Percentiles rank a stretch among this genome's conserved stretches.
These are phyloP conservation scores for Zhuqinia jingwanae DNA, from an alignment of 2,888 invertebrate species.

Conservation along the genomic window DNA sequence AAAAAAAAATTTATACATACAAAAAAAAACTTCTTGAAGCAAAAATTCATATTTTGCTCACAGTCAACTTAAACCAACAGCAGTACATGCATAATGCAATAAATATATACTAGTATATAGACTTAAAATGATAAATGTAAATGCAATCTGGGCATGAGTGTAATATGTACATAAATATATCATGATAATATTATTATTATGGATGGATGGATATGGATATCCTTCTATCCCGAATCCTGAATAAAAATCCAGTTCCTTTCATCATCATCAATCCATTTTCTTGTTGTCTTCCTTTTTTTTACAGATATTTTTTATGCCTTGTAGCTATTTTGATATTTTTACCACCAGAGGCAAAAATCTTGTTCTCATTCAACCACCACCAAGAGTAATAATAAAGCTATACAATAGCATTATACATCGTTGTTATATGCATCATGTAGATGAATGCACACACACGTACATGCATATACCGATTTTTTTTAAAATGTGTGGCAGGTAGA, in stretches of 20 bases:
- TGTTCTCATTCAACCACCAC: constrained; percentile 40
- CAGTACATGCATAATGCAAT: not conserved
- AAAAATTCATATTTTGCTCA: constrained; percentile 48
- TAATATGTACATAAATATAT: constrained; percentile 1
- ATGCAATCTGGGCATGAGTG: no score
- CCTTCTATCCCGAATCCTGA: constrained; percentile 11
- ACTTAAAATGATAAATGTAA: no score
- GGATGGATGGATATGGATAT: constrained; percentile 24
- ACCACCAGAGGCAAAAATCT: constrained; percentile 64
- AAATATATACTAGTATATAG: not conserved
- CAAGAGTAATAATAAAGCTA: not conserved
- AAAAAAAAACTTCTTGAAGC: no score
- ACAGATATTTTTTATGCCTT: constrained; percentile 51
- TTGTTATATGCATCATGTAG: no score
- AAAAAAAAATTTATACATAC: constrained; percentile 51
- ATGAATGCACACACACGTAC: no score
- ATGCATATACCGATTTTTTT: not conserved
- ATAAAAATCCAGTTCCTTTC: constrained; percentile 69
- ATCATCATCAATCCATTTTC: constrained; percentile 29
- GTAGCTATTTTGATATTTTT: constrained; percentile 67
- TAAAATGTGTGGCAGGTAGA: constrained; percentile 30
- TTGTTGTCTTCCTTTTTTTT: not conserved
- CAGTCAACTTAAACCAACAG: constrained; percentile 35
- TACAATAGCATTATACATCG: constrained; percentile 16
- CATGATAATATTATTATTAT: constrained; percentile 39